Conservation (phyloP, 2,888 invertebrate genomes). For the Hymenopus coronatus region DNA sequence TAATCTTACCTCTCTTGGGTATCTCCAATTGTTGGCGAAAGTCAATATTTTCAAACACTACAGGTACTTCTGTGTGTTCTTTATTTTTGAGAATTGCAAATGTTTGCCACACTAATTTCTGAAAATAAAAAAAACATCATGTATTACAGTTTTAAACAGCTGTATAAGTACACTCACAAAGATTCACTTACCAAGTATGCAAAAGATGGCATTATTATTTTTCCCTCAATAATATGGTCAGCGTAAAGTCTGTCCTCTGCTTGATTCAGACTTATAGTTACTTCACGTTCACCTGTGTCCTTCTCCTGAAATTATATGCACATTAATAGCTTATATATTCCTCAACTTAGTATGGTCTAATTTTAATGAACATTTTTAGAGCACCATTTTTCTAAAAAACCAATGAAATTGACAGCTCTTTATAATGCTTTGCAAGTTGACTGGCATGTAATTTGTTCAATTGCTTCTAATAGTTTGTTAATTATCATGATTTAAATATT, state of each 20-base stretch:
- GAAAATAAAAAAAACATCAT: not conserved
- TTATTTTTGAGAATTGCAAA: constrained; percentile 48
- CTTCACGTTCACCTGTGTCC: constrained; percentile 13
- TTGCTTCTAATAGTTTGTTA: too few species aligned
- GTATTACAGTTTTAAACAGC: not conserved
- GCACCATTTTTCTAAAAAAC: too few species aligned
- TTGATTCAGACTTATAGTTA: constrained; percentile 38
- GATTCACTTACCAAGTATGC: constrained; percentile 46
- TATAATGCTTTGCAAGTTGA: too few species aligned
- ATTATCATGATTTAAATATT: too few species aligned
- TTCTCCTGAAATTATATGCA: not conserved
- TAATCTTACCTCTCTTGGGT: constrained; percentile 19
- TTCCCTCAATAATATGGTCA: constrained; percentile 54
- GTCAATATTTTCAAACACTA: constrained; percentile 54
- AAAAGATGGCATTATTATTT: constrained; percentile 54
- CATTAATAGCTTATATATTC: too few species aligned
- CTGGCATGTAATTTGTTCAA: too few species aligned
- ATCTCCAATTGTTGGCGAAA: constrained; percentile 41
- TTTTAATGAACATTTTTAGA: too few species aligned
- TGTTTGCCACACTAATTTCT: constrained; percentile 53
- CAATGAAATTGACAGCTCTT: too few species aligned
- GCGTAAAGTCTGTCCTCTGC: constrained; percentile 38
- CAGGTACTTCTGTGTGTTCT: constrained; percentile 49
- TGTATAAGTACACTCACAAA: not conserved
- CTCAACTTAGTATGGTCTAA: too few species aligned